These are phyloP conservation scores for Cydia strobilella DNA, from an alignment of 1,140 invertebrate genomes.

Conservation along the genomic window DNA sequence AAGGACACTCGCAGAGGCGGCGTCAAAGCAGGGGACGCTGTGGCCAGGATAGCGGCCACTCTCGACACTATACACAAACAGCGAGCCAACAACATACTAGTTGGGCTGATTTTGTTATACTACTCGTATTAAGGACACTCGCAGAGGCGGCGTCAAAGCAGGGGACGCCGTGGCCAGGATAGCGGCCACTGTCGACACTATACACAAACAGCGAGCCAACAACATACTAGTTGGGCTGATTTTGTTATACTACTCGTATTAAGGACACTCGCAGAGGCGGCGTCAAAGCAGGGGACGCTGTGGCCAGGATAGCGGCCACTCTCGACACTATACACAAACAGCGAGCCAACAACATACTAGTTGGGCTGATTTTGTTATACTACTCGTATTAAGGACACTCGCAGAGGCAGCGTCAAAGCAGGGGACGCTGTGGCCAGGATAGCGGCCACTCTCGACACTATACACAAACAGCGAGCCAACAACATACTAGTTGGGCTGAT, in stretches of 20 bases:
- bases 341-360: too few species aligned
- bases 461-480: too few species aligned
- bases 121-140: slow-evolving; percentile 50
- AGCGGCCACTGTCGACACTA: slow-evolving; percentile 36
- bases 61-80: too few species aligned
- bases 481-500: too few species aligned
- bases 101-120: too few species aligned
- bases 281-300: slow-evolving; percentile 49
- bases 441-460: slow-evolving; percentile 36
- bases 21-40: slow-evolving; percentile 49
- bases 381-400: slow-evolving; percentile 50
- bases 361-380: too few species aligned
- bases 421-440: slow-evolving; percentile 55
- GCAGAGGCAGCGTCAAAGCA: slow-evolving; percentile 52
- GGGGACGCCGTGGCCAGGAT: slow-evolving; percentile 55
- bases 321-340: too few species aligned
- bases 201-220: too few species aligned
- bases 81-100: too few species aligned
- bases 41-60: slow-evolving; percentile 52
- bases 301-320: slow-evolving; percentile 52
- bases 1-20: slow-evolving; percentile 53
- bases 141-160: slow-evolving; percentile 52
- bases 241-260: too few species aligned
- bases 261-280: slow-evolving; percentile 53
- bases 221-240: too few species aligned